Evolutionary conservation across 2,888 invertebrate genomes (phyloP).

Genomic region (Cotesia congregata): DNA sequence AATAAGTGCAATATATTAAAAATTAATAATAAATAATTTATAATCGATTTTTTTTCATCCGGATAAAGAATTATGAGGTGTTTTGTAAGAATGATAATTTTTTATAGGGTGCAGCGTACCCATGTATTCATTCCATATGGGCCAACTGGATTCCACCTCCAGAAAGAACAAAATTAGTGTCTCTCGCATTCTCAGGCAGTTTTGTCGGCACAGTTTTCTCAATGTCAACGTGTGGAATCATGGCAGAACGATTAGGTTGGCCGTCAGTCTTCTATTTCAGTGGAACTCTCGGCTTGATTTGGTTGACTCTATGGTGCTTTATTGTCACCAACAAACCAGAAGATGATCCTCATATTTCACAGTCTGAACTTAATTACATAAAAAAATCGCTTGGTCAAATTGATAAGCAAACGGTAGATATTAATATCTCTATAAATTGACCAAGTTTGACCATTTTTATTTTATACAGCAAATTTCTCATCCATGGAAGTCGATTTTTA

Average conservation of each 20-base stretch:
- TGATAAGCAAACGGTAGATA: constrained; percentile 45
- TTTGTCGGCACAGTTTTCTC: constrained; percentile 89
- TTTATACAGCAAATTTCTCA: constrained; percentile 72
- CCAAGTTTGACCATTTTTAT: neutral
- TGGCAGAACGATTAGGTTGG: constrained; percentile 83
- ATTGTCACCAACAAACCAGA: constrained; percentile 83
- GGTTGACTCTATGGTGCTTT: constrained; percentile 81
- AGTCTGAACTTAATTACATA: constrained; percentile 82
- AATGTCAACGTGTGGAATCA: constrained; percentile 82
- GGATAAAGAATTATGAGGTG: neutral
- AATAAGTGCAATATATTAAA: no score
- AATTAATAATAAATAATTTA: no score
- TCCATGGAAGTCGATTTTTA: constrained; percentile 84
- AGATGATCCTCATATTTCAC: constrained; percentile 80
- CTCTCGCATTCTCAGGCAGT: constrained; percentile 88
- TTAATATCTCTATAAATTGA: neutral
- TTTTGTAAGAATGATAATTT: neutral
- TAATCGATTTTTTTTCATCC: neutral
- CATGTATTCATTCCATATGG: constrained; percentile 88
- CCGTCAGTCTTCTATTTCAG: constrained; percentile 87
- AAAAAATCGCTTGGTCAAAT: constrained; percentile 70
- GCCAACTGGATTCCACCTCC: constrained; percentile 85
- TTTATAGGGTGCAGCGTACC: constrained; percentile 80
- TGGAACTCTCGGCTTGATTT: constrained; percentile 78
- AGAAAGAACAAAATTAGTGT: constrained; percentile 84